Base-by-base conservation (phyloP, 2,888 invertebrate genomes). In the Hydropsyche betteni region DNA sequence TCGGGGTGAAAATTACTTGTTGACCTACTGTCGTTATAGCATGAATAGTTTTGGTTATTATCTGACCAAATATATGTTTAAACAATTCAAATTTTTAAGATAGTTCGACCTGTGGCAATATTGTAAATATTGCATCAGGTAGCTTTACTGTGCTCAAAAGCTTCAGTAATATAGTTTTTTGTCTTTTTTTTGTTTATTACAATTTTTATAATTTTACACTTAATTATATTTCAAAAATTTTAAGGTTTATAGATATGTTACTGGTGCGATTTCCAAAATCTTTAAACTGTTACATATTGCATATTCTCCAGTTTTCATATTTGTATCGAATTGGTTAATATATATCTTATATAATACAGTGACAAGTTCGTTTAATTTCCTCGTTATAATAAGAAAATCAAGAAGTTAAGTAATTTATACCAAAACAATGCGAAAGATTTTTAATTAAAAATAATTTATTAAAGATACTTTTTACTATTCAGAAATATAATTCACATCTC, bases 241-340 rank as follows among this genome's bases (percentile, higher is more conserved):
- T 72, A 51, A 55, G 33, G 61, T 53, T 69, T 73, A 69, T 75
- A 69, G 51, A 44, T 74, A 70, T 76, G 69, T 69, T 69, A 69
- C 58, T 51, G 75, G 38, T 55, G 61, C 44, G 50, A 69, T 69
- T 38, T 58, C 73, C 73, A 75, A 75, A 52, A 68, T 69, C 74
- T 75, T 76, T 75, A 71, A 70, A 78, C 72, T 77, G 61, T 73
- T 69, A 75, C 36, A 61, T 72, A 55, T 74, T 69, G 71, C 73
- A 75, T 75, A 75, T 77, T 69, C 70, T 74, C 58, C 75, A 76
- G 75, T 76, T 76, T 75, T 74, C 72, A 76, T 76, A 85, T 86
- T 86, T 87, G 87, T 87, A 87, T 85, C 86, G 86, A 85, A 84
- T 86, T 36, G 64, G 64, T 64, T 64, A 64, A 64, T 34, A 36